phyloP scores from a whole-genome alignment of 2,797 vertebrate species.

The Astyanax mexicanus region DNA sequence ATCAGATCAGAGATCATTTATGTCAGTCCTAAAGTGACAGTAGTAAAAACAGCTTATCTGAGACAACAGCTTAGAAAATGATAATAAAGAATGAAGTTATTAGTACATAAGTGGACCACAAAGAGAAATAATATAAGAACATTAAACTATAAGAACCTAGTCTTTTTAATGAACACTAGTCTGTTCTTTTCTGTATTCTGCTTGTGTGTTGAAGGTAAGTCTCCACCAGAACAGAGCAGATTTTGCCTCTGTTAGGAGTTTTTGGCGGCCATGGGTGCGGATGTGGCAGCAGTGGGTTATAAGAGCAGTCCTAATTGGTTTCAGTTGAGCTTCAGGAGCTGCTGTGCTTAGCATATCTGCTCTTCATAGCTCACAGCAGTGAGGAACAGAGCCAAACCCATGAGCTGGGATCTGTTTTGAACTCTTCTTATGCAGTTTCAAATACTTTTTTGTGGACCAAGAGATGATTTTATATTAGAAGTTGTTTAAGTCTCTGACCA shows the following conservation, averaged over 20 bases:
- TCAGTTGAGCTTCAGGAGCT: constrained; percentile 61
- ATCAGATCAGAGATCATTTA: background rate
- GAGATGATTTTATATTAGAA: background rate
- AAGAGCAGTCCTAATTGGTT: constrained; percentile 69
- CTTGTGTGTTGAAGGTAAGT: background rate
- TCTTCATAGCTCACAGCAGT: constrained; percentile 1
- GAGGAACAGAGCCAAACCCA: background rate
- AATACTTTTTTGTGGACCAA: background rate
- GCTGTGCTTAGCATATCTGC: constrained; percentile 39
- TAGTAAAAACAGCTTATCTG: no score
- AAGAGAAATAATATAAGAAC: no score
- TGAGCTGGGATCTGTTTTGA: background rate
- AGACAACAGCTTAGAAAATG: background rate
- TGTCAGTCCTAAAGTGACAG: background rate
- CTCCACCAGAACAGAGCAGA: background rate
- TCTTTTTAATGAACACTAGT: background rate
- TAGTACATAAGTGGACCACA: background rate
- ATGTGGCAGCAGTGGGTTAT: constrained; percentile 70
- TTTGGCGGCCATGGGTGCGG: constrained; percentile 57
- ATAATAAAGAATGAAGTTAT: background rate
- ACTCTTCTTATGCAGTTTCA: background rate
- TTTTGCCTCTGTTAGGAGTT: background rate
- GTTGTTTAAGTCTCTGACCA: background rate
- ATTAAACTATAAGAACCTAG: background rate
- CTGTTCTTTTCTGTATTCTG: background rate